These are phyloP conservation scores for Drosophila simulans DNA, from an alignment of 1,140 invertebrate species.

Conservation along the genomic window DNA sequence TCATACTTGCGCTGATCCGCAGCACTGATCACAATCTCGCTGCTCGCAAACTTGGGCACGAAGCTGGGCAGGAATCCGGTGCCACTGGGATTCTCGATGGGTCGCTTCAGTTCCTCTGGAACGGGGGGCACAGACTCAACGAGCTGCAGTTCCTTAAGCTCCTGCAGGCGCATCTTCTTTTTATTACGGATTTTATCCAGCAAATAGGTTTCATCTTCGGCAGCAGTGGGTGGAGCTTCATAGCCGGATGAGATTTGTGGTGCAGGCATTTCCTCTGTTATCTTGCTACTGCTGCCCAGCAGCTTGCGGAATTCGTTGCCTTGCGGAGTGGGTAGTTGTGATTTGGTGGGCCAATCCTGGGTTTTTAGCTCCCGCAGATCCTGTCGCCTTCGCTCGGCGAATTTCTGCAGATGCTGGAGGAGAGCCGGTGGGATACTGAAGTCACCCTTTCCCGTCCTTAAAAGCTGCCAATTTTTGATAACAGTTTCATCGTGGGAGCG, in stretches of 20 bases:
- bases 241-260: conserved; percentile 9
- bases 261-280: background rate
- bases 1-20: conserved; percentile 68
- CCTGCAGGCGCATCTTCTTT: conserved; percentile 70
- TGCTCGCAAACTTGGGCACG: conserved; percentile 80
- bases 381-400: conserved; percentile 69
- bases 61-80: conserved; percentile 60
- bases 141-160: conserved; percentile 52
- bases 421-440: conserved; percentile 85
- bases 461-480: conserved; percentile 88
- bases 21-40: conserved; percentile 66
- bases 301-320: conserved; percentile 84
- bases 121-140: conserved; percentile 6
- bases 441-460: conserved; percentile 85
- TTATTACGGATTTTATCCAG: conserved; percentile 69
- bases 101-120: conserved; percentile 4
- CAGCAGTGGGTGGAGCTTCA: background rate
- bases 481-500: conserved; percentile 88
- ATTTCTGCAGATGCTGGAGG: conserved; percentile 88
- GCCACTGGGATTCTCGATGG: conserved; percentile 56
- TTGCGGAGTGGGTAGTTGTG: conserved; percentile 65
- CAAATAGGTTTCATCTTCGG: conserved; percentile 80
- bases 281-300: conserved; percentile 59
- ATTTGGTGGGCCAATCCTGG: conserved; percentile 54
- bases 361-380: conserved; percentile 51